These are phyloP conservation scores for Callyntrura sp. DNA, from an alignment of 2,888 invertebrate genomes.

Conservation along the genomic window DNA sequence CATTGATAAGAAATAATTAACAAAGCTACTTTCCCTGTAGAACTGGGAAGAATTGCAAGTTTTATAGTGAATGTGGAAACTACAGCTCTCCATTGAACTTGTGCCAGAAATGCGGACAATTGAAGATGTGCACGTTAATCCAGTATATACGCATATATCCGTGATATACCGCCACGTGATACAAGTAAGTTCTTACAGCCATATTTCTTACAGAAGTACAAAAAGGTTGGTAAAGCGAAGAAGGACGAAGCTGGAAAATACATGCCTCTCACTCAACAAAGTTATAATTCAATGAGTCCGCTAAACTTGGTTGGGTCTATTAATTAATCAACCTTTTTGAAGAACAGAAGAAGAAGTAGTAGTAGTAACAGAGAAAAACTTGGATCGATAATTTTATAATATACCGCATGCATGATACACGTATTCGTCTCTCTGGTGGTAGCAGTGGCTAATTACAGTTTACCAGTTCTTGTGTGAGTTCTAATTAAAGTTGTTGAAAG, in stretches of 20 bases:
- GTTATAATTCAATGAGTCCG: constrained; percentile 61
- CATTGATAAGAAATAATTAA: constrained; percentile 35
- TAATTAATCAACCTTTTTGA: constrained; percentile 65
- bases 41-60: background rate
- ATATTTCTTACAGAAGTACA: too few species aligned
- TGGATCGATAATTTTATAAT: constrained; percentile 55
- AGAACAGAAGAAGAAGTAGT: background rate
- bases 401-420: background rate
- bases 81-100: background rate
- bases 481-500: constrained; percentile 42
- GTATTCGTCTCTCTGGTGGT: background rate
- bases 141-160: too few species aligned
- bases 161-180: too few species aligned
- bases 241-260: background rate
- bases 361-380: constrained; percentile 8
- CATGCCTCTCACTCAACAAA: background rate
- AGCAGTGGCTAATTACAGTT: constrained; percentile 43
- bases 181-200: too few species aligned
- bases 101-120: background rate
- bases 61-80: background rate
- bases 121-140: background rate
- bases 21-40: background rate
- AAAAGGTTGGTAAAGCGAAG: background rate
- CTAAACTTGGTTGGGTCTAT: constrained; percentile 65
- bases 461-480: constrained; percentile 32